Evolutionary conservation across 2,888 invertebrate genomes (phyloP), one percentile per base, ranked within the genome.

Genomic region (Parnassius smintheus): DNA sequence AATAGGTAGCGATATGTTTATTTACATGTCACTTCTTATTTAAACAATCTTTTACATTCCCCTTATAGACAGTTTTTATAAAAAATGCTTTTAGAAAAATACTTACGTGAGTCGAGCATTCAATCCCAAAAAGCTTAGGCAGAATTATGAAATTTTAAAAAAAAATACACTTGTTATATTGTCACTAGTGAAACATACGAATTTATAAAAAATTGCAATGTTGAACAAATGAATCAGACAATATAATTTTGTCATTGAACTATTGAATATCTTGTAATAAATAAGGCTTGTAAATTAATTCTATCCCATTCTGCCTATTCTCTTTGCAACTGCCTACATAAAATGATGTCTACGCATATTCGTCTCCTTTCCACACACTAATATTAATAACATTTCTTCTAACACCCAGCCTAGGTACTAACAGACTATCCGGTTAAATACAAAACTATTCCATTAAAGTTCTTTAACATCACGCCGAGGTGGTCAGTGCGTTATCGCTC

Each of bases 381-480:
- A 49, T 13, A 49, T 46, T 46, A 46, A 1, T 13, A 13, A 49
- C 2, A 9, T 9, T n/a, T 13, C 49, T 44, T 44, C 4, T 35
- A 35, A 35, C 35, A 13, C 49, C 49, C 9, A 13, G 9, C 49
- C 18, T 2, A 1, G 13, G 49, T n/a, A 12, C 49, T 13, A 13
- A 13, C 49, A 51, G 51, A 18, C 57, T 42, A 42, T 57, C 57
- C 57, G 42, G 49, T 58, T 51, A 44, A 22, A 56, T 44, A 44
- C 56, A 9, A 8, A 9, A 18, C 52, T 62, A 57, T 54, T 54
- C 25, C 44, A 10, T 22, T 41, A 1, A 18, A 13, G 18, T 48
- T 49, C 9, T 2, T 69, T 72, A 79, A 65, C 75, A 83, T 86
- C 87, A 87, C 85, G 87, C 86, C 0, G 84, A 77, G 2, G 84